Evolutionary conservation across 1,140 invertebrate genomes (phyloP).

Genomic region (Ceratosolen fusciceps): DNA sequence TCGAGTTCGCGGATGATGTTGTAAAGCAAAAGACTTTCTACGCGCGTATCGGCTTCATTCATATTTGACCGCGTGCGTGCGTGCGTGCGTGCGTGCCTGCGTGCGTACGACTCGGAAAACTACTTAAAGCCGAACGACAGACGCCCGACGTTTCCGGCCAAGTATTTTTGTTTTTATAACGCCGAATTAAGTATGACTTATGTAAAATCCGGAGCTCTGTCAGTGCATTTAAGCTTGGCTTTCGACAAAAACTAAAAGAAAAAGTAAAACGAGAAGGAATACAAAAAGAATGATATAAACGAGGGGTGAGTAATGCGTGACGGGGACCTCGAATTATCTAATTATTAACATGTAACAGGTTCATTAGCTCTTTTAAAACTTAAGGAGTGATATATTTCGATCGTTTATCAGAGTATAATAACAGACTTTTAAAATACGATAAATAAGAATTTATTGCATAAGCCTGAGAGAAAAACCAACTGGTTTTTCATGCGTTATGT

Average conservation of each 20-base stretch:
- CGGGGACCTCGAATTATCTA: slow-evolving; percentile 23
- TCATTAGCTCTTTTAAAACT: slow-evolving; percentile 23
- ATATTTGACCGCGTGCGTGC: too few species aligned
- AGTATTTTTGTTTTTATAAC: slow-evolving; percentile 18
- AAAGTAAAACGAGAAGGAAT: too few species aligned
- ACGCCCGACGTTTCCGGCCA: slow-evolving; percentile 15
- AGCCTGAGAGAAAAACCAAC: neutral
- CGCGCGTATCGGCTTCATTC: slow-evolving; percentile 21
- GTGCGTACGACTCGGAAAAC: neutral
- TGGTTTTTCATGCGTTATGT: neutral
- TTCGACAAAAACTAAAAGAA: too few species aligned
- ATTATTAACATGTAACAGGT: slow-evolving; percentile 42
- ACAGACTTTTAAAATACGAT: neutral
- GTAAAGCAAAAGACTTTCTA: slow-evolving; percentile 38
- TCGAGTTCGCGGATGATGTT: slow-evolving; percentile 13
- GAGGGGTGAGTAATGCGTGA: slow-evolving; percentile 14
- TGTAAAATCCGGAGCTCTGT: slow-evolving; percentile 9
- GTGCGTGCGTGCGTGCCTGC: too few species aligned
- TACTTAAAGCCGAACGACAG: slow-evolving; percentile 16
- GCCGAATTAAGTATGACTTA: slow-evolving; percentile 20
- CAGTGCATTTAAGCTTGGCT: neutral
- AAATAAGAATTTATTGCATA: neutral
- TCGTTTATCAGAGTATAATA: slow-evolving; percentile 5
- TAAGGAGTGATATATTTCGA: slow-evolving; percentile 13
- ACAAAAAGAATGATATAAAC: too few species aligned